A percentile compares a stretch with the other conserved stretches of the same genome.
Evolutionary conservation across 2,888 invertebrate species (phyloP).

Genomic region (Melanotus villosus): DNA sequence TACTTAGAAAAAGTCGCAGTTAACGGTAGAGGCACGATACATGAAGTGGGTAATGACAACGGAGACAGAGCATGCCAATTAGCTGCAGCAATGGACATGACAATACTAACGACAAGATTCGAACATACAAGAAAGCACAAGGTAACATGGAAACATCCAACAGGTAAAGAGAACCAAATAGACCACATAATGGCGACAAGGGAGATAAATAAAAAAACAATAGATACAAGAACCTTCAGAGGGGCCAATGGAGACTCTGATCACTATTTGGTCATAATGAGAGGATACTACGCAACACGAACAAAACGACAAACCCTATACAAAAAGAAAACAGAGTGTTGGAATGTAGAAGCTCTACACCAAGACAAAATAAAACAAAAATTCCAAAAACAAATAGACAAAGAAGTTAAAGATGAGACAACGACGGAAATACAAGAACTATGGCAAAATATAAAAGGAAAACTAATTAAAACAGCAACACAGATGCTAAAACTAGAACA

Average conservation of each 20-base stretch:
- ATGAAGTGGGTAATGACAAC: not conserved
- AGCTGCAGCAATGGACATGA: not conserved
- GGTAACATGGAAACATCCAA: not conserved
- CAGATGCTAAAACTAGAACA: too few relatives aligned
- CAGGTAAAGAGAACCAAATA: not conserved
- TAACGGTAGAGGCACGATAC: not conserved
- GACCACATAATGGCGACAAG: not conserved
- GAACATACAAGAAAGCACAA: not conserved
- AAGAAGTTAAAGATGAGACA: too few relatives aligned
- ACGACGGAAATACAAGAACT: too few relatives aligned
- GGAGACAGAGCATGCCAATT: not conserved
- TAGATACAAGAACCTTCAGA: not conserved
- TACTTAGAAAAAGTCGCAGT: not conserved
- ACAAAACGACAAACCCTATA: too few relatives aligned
- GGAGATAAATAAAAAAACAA: not conserved
- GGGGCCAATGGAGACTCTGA: not conserved
- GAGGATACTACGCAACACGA: too few relatives aligned
- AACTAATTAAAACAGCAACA: too few relatives aligned
- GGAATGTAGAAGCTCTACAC: too few relatives aligned
- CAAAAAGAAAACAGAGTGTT: too few relatives aligned
- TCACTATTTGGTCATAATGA: too few relatives aligned
- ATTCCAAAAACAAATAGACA: too few relatives aligned
- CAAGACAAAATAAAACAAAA: too few relatives aligned
- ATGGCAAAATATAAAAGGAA: too few relatives aligned
- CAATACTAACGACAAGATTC: not conserved